A percentile compares a stretch with the other conserved stretches of the same genome.
These are phyloP conservation scores for Girardia tigrina DNA, from an alignment of 2,888 invertebrate genomes.

Conservation along the genomic window DNA sequence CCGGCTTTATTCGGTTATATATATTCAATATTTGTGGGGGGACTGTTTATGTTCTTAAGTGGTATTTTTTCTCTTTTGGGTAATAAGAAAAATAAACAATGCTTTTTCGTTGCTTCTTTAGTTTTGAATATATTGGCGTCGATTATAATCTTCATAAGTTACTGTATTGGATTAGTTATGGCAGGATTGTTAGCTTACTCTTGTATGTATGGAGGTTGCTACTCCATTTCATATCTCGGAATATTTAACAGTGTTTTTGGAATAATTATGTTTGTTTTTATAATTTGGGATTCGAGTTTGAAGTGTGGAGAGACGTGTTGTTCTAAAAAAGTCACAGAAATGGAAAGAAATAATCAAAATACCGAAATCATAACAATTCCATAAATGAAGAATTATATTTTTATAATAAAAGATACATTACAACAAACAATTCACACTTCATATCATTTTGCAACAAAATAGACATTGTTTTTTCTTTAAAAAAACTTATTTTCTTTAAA, in stretches of 20 bases:
- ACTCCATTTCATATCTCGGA: too few species aligned
- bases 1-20: background rate
- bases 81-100: background rate
- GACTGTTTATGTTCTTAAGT: background rate
- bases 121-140: background rate
- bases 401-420: too few species aligned
- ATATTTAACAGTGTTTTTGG: background rate
- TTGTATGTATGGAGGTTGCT: too few species aligned
- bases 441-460: too few species aligned
- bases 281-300: background rate
- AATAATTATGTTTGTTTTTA: background rate
- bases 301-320: background rate
- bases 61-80: background rate
- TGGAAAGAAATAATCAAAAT: too few species aligned
- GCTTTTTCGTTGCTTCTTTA: background rate
- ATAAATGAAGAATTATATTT: too few species aligned
- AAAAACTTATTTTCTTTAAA: too few species aligned
- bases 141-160: background rate
- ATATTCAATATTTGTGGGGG: slow-evolving; percentile 7
- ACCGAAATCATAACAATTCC: too few species aligned
- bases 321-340: too few species aligned
- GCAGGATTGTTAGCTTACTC: too few species aligned
- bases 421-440: too few species aligned
- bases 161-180: background rate
- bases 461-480: too few species aligned